A percentile compares a stretch with the other conserved stretches of the same genome.
These are phyloP conservation scores for Pachycephus smyrnensis DNA, from an alignment of 2,888 invertebrate genomes.

Conservation along the genomic window DNA sequence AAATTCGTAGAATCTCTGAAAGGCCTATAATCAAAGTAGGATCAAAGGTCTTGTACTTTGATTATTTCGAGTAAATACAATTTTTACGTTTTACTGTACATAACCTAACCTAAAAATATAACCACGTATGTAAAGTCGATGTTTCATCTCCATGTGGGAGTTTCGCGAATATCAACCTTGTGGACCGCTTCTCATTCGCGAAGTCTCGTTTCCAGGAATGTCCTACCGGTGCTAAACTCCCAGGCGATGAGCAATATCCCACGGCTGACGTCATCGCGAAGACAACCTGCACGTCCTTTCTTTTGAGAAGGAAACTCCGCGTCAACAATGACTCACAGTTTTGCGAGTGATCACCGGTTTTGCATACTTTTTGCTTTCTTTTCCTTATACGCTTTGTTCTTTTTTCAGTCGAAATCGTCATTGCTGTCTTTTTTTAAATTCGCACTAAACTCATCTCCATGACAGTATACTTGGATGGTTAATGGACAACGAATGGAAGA, in stretches of 20 bases:
- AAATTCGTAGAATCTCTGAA: not conserved
- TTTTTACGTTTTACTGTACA: not conserved
- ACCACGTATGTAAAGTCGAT: not conserved
- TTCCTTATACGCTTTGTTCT: not conserved
- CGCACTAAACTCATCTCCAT: not conserved
- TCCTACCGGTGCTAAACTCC: not conserved
- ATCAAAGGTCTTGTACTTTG: not conserved
- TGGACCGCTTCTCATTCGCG: conserved; percentile 24
- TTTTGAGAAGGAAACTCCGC: not conserved
- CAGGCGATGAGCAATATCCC: not conserved
- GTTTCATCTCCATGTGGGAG: not conserved
- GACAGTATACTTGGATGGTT: not conserved
- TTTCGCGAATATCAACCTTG: too few relatives aligned
- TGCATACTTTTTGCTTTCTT: not conserved
- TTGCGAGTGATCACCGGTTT: not conserved
- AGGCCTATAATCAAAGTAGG: not conserved
- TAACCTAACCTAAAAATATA: not conserved
- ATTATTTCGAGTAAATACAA: not conserved
- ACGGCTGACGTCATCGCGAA: not conserved
- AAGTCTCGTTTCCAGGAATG: conserved; percentile 32
- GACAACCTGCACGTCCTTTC: not conserved
- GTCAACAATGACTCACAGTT: not conserved
- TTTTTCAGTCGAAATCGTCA: not conserved
- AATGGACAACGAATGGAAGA: not conserved
- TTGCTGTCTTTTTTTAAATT: too few relatives aligned